phyloP scores from a whole-genome alignment of 2,113 vertebrate species.

The Dromaius novaehollandiae region DNA sequence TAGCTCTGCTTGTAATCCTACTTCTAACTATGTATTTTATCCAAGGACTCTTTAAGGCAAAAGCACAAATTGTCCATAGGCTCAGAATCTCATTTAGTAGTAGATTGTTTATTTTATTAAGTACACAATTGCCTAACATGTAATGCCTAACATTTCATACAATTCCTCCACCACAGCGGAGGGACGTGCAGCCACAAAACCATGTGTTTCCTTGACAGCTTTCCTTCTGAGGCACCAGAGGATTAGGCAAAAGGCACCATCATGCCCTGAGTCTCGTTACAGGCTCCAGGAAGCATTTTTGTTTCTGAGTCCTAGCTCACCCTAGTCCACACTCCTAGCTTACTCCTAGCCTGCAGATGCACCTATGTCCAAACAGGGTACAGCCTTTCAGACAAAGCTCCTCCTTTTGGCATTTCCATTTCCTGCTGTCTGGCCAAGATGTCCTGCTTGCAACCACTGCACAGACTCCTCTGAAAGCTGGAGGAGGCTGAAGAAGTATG shows the following conservation, averaged over 20 bases:
- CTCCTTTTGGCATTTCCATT: neutral
- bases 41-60: neutral
- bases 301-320: neutral
- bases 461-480: neutral
- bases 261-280: neutral
- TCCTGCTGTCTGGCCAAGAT: neutral
- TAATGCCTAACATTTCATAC: fast-evolving
- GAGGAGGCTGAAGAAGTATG: neutral
- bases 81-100: neutral
- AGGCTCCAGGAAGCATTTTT: neutral
- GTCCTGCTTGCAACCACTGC: neutral
- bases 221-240: neutral
- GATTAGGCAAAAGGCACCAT: neutral
- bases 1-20: neutral
- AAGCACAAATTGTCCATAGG: neutral
- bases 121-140: neutral
- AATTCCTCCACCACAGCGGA: neutral
- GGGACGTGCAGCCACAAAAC: neutral
- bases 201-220: neutral
- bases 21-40: neutral
- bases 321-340: neutral
- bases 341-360: neutral
- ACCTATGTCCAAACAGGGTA: neutral
- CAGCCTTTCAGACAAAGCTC: neutral
- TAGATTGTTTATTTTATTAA: neutral